A percentile compares a stretch with the other conserved stretches of the same genome.
Conservation (phyloP, 2,113 vertebrate species). For the Nesogale talazaci region DNA sequence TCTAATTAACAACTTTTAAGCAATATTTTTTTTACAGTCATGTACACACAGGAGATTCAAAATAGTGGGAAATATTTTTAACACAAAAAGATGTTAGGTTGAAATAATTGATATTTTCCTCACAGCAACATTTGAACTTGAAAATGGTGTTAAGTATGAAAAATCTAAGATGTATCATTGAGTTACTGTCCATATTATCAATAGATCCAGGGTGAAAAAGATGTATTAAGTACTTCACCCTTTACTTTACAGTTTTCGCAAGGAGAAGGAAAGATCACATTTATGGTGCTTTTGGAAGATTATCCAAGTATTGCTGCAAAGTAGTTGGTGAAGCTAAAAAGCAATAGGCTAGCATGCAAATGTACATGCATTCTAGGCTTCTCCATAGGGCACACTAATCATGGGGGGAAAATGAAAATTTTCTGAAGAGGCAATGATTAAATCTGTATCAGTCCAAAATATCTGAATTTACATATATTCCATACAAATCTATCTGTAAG, state of each 20-base stretch:
- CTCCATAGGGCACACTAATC: background rate
- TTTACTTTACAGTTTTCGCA: background rate
- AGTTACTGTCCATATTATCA: background rate
- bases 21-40: background rate
- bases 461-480: background rate
- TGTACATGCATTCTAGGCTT: slow-evolving; percentile 1
- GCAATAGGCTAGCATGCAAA: background rate
- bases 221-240: background rate
- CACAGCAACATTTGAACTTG: slow-evolving; percentile 37
- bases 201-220: slow-evolving; percentile 33
- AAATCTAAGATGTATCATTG: background rate
- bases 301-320: background rate
- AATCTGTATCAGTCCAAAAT: background rate
- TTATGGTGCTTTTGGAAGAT: background rate
- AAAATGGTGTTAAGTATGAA: background rate
- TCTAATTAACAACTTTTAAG: background rate
- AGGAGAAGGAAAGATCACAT: background rate
- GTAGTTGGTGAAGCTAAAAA: background rate
- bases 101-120: slow-evolving; percentile 11
- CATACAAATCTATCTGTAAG: background rate
- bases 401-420: background rate
- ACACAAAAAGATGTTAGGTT: slow-evolving; percentile 5
- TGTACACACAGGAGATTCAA: background rate
- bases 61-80: slow-evolving; percentile 5
- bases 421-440: background rate